Conservation (phyloP, 2,113 vertebrate genomes). For the Stictonetta naevosa region DNA sequence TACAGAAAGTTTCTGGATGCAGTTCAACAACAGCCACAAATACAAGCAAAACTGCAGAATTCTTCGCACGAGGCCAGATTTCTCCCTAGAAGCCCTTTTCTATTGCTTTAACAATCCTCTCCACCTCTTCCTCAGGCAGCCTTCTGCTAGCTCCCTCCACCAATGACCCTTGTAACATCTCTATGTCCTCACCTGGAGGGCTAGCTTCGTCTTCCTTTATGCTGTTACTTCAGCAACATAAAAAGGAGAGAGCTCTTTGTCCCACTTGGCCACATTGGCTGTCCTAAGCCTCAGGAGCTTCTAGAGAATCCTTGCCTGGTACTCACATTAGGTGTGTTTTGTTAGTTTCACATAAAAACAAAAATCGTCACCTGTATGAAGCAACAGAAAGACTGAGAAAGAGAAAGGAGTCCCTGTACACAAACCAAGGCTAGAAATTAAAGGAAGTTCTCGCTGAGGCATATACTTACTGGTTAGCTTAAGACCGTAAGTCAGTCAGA, state of each 20-base stretch:
- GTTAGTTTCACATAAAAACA: neutral
- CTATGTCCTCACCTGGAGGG: neutral
- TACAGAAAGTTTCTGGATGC: neutral
- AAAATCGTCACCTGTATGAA: neutral
- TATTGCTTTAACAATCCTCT: neutral
- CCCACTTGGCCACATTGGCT: neutral
- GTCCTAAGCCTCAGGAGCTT: neutral
- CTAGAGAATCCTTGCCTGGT: neutral
- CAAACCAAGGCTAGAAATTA: neutral
- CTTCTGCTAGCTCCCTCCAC: neutral
- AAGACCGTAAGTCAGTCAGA: neutral
- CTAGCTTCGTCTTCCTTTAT: neutral
- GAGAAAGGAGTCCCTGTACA: neutral
- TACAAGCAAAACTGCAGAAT: neutral
- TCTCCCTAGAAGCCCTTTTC: neutral
- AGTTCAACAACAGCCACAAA: constrained; percentile 38
- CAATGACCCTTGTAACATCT: neutral
- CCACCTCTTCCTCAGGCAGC: neutral
- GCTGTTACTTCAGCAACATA: neutral
- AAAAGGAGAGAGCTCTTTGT: neutral
- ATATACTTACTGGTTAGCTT: neutral
- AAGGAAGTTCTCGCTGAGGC: neutral
- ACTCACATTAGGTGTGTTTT: neutral
- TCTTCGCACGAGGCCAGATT: neutral
- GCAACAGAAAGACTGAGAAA: neutral